These are phyloP conservation scores for Rhizomys pruinosus DNA, from an alignment of 2,113 vertebrate genomes.

Conservation along the genomic window DNA sequence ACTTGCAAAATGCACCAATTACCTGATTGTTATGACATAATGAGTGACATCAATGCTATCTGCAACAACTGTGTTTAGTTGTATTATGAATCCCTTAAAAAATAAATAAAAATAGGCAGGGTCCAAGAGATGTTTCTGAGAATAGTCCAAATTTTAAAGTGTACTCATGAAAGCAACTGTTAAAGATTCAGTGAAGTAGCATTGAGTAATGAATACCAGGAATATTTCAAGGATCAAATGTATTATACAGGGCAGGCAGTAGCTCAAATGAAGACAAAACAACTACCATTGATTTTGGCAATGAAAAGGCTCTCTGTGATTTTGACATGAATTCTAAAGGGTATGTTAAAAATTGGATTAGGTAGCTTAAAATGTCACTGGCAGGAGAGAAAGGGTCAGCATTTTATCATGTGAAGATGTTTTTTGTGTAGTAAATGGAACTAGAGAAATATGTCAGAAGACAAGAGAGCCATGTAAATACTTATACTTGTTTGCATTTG, in stretches of 20 bases:
- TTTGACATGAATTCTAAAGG: constrained; percentile 33
- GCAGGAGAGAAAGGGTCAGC: background rate
- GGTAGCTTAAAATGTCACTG: background rate
- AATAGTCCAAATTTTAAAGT: background rate
- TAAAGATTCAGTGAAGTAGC: background rate
- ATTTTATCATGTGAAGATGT: background rate
- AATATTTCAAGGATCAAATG: background rate
- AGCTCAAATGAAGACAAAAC: constrained; percentile 47
- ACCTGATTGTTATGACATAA: too few relatives aligned
- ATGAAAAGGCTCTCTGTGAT: constrained; percentile 2
- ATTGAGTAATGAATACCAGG: background rate
- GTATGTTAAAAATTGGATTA: background rate
- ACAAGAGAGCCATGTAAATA: background rate
- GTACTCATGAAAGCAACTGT: background rate
- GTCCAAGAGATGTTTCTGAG: background rate
- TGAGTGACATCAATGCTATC: too few relatives aligned
- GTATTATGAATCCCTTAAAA: too few relatives aligned
- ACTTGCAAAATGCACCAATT: too few relatives aligned
- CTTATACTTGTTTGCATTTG: background rate
- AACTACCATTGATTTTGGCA: constrained; percentile 11
- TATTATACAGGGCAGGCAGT: background rate
- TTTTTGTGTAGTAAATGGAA: background rate
- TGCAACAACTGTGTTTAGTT: too few relatives aligned
- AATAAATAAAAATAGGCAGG: background rate
- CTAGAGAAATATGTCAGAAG: background rate